phyloP scores from a whole-genome alignment of 1,140 invertebrate species.

The Paraescarpia echinospica region DNA sequence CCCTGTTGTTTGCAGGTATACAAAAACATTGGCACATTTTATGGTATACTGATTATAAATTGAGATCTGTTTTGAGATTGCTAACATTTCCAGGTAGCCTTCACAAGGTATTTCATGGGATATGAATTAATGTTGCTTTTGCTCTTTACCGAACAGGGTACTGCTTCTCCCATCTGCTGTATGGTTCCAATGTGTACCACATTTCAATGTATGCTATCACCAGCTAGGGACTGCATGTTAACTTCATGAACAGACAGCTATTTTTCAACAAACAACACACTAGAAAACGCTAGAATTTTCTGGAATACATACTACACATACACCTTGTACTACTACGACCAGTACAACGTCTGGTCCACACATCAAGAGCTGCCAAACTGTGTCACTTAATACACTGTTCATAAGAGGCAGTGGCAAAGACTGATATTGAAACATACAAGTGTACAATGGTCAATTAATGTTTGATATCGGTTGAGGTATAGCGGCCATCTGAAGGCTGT shows the following conservation, averaged over 20 bases:
- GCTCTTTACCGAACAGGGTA: background rate
- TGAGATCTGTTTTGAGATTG: background rate
- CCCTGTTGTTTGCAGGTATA: too few relatives aligned
- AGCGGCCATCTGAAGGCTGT: too few relatives aligned
- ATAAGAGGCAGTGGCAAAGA: background rate
- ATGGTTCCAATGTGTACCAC: background rate
- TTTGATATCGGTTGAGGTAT: too few relatives aligned
- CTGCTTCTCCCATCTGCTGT: too few relatives aligned
- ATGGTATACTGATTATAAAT: background rate
- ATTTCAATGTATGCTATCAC: background rate
- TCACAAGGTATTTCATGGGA: background rate
- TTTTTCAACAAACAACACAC: background rate
- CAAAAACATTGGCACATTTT: background rate
- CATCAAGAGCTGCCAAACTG: background rate
- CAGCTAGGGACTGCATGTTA: background rate
- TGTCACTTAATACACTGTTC: background rate
- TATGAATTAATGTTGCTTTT: background rate
- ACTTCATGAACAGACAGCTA: background rate
- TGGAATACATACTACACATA: background rate
- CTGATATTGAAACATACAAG: too few relatives aligned
- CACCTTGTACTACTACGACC: background rate
- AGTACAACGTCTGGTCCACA: background rate
- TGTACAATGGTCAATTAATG: too few relatives aligned
- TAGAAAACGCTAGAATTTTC: background rate
- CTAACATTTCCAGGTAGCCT: background rate